Evolutionary conservation across 2,797 vertebrate species (phyloP), one percentile per base, ranked within the genome.

Genomic region (Clarias platycephalus): DNA sequence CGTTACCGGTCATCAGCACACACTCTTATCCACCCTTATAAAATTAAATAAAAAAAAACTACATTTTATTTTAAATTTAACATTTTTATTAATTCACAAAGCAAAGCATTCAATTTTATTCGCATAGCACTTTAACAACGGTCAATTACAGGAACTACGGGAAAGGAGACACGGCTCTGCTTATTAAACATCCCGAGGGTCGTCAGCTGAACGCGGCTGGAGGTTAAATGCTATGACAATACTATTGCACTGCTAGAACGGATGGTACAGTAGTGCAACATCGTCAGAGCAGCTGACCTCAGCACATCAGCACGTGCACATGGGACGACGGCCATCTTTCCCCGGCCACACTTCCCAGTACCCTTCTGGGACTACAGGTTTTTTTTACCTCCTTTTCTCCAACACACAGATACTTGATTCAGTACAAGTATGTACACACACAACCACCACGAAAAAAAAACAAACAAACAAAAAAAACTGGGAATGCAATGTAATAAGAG

Each of bases 241-340:
- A 96, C 96, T 97, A 97, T 99, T 99, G 98, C 98, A 98, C 98
- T 99, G 97, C 98, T 99, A 97, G 96, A 96, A 96, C 96, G 94
- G 96, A 96, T 96, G 94, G 95, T 96, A 97, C 97, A 99, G 98
- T 99, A 99, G 98, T 99, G 97, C 97, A 99, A 98, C 96, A 98
- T 96, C 96, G 98, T 99, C 98, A 99, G 96, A 98, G 97, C 97
- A 95, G 95, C 95, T 95, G 96, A 96, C 96, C 94, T 95, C 96
- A 97, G 97, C 96, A 96, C 93, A 91, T 93, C 92, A 91, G 92
- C 94, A 93, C 89, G 90, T 92, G 92, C 67, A 57, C 76, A 3
- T 4, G 57, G 76, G 76, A 62, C 31, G 58, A 40, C 57, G 72
- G 75, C 75, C 75, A 60, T 77, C 57, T 77, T 77, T 31, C 74